Conservation (phyloP, 2,888 invertebrate genomes). For the Galerucella pusilla region DNA sequence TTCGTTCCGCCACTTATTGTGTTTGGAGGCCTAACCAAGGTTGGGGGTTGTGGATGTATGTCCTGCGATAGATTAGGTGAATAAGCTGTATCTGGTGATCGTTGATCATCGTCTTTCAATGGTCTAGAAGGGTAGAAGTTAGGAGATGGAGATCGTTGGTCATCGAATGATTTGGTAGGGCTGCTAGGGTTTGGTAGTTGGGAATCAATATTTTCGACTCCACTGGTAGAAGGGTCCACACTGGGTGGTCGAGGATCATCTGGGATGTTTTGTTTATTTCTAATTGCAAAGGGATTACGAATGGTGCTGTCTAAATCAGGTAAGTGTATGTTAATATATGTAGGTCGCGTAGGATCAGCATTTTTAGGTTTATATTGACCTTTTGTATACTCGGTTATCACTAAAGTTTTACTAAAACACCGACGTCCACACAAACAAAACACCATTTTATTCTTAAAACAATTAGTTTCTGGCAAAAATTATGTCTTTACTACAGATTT, state of each 20-base stretch:
- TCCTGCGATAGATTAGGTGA: neutral
- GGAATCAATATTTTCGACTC: neutral
- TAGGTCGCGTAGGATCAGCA: neutral
- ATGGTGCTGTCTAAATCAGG: too few species aligned
- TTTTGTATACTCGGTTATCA: slow-evolving; percentile 6
- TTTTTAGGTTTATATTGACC: neutral
- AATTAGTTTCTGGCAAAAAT: neutral
- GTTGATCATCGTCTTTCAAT: neutral
- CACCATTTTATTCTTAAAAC: slow-evolving; percentile 17
- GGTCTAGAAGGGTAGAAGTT: too few species aligned
- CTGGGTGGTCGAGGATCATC: too few species aligned
- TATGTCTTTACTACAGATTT: neutral
- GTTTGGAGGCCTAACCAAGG: neutral
- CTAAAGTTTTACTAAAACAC: slow-evolving; percentile 16
- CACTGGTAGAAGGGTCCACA: neutral
- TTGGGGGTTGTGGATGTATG: neutral
- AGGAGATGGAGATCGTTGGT: too few species aligned
- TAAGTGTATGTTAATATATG: neutral
- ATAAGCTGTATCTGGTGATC: neutral
- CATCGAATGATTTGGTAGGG: neutral
- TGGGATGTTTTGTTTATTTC: neutral
- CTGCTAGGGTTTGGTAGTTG: neutral
- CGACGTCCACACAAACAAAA: slow-evolving; percentile 19
- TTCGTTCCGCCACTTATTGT: neutral
- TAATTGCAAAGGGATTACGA: neutral